Evolutionary conservation across 2,113 vertebrate genomes (phyloP).

Genomic region (Phylloscopus trochiloides): DNA sequence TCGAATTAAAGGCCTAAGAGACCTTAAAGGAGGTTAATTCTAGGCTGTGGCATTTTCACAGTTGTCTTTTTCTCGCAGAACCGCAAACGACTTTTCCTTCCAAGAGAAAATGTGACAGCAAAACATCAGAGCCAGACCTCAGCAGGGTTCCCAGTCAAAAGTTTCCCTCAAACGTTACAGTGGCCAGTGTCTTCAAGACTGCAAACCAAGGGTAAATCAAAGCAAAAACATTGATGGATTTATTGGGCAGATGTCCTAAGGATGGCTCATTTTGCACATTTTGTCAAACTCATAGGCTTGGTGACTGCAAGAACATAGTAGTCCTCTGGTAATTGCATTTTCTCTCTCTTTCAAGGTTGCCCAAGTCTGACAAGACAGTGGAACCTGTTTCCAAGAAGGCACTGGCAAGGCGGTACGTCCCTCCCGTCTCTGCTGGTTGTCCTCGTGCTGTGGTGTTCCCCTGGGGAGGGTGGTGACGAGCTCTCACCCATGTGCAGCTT

Average conservation of each 20-base stretch:
- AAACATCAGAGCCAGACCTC: constrained; percentile 21
- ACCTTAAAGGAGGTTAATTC: background rate
- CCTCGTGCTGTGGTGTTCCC: background rate
- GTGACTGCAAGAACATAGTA: background rate
- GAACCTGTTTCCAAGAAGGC: constrained; percentile 5
- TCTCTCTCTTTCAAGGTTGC: background rate
- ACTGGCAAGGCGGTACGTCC: constrained; percentile 25
- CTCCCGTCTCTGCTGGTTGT: background rate
- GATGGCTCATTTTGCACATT: background rate
- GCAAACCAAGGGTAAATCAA: constrained; percentile 48
- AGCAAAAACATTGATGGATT: background rate
- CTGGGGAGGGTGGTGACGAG: background rate
- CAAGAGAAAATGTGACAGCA: constrained; percentile 54
- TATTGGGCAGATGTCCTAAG: background rate
- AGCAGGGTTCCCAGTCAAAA: background rate
- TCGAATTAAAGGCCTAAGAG: background rate
- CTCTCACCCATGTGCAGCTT: background rate
- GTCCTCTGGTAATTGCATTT: background rate
- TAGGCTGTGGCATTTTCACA: background rate
- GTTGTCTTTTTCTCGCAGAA: constrained; percentile 51
- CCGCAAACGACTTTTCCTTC: background rate
- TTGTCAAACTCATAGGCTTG: background rate
- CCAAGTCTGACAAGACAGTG: constrained; percentile 55
- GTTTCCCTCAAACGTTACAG: constrained; percentile 15
- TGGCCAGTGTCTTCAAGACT: constrained; percentile 34